Evolutionary conservation across 1,140 invertebrate genomes (phyloP).

Genomic region (Drosophila kanapiae): DNA sequence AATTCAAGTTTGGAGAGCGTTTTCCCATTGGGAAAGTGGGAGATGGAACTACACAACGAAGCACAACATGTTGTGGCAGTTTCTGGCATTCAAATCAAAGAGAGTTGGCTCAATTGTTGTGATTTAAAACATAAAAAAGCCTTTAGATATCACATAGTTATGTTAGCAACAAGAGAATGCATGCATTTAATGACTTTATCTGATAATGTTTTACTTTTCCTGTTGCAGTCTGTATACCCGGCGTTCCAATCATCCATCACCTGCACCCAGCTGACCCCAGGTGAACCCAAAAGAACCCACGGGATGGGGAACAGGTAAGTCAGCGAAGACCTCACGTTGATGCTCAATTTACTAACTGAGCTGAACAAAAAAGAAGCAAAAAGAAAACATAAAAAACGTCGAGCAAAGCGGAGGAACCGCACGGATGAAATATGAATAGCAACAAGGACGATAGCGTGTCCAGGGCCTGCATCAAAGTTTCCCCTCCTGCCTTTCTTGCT

Average conservation of each 20-base stretch:
- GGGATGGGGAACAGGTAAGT: conserved; percentile 10
- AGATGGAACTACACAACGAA: neutral
- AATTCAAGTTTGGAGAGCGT: neutral
- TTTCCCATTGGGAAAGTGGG: neutral
- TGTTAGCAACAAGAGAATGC: neutral
- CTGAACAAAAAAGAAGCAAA: conserved; percentile 12
- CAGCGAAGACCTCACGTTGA: conserved; percentile 41
- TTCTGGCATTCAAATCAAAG: conserved; percentile 1
- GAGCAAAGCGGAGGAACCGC: conserved; percentile 43
- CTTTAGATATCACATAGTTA: neutral
- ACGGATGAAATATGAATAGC: conserved; percentile 66
- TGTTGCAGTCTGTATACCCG: conserved; percentile 1
- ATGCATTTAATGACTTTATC: conserved; percentile 26
- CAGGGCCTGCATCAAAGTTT: conserved; percentile 71
- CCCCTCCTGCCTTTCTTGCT: conserved; percentile 8
- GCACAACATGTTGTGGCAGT: neutral
- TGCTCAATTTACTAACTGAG: conserved; percentile 65
- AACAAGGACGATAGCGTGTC: conserved; percentile 54
- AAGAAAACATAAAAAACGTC: neutral
- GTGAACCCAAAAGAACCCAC: conserved; percentile 45
- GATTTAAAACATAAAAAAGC: neutral
- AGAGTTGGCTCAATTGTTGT: neutral
- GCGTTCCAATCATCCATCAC: conserved; percentile 29
- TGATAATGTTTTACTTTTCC: conserved; percentile 9
- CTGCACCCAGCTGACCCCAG: conserved; percentile 48